Evolutionary conservation across 1,140 invertebrate genomes (phyloP), one percentile per base, ranked within the genome.

Genomic region (Xylocopa sonorina): DNA sequence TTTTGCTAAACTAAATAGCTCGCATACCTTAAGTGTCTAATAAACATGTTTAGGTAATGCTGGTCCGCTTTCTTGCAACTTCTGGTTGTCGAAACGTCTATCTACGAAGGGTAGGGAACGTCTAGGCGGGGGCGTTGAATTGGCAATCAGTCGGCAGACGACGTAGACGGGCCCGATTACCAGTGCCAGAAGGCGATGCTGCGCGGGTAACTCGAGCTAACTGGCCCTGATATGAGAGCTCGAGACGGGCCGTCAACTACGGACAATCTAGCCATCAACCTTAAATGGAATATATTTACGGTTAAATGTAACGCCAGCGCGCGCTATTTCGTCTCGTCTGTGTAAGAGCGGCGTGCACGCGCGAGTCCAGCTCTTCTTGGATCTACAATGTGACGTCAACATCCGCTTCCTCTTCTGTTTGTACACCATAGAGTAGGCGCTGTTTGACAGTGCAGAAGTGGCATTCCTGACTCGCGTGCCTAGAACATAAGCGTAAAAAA

Each of bases 281-380:
- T 88, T 87, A 86, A 88, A 82, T 64, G 85, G 81, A 82, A 85
- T 85, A 53, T 80, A 88, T 87, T 87, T 88, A 88, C 81, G 78
- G 68, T 73, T n/a, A 76, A 18, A 63, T n/a, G 16, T 48, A 46
- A n/a, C n/a, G n/a, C n/a, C n/a, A n/a, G n/a, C n/a, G n/a, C n/a
- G n/a, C n/a, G n/a, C n/a, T n/a, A n/a, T n/a, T n/a, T n/a, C n/a
- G n/a, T n/a, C n/a, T n/a, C n/a, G n/a, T n/a, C n/a, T n/a, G n/a
- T n/a, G n/a, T n/a, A n/a, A n/a, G n/a, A n/a, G n/a, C n/a, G n/a
- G n/a, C 5, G 29, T 2, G 9, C 2, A 43, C 32, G 50, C 46
- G 21, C 51, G 53, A 29, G 18, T 27, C n/a, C 12, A 55, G 27
- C 14, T 60, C 3, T 5, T 60, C 32, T 5, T 18, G 18, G 7